These are phyloP conservation scores for Mythimna loreyi DNA, from an alignment of 2,888 invertebrate genomes.

Conservation along the genomic window DNA sequence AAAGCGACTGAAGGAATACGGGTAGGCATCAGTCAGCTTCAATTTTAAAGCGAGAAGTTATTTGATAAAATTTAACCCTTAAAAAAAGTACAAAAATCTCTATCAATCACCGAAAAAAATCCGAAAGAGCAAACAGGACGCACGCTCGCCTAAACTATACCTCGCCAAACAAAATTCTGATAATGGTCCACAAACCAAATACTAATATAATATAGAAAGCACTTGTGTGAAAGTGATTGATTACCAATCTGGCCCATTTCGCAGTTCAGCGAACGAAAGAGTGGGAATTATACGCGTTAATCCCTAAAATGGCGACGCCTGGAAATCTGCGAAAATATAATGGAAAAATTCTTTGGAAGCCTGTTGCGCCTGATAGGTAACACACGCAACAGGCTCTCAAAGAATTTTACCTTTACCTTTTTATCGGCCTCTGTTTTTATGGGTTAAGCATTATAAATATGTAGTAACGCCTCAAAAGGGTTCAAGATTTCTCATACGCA, in stretches of 20 bases:
- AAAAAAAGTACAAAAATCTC: neutral
- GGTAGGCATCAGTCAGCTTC: too few relatives aligned
- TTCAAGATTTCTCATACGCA: conserved; percentile 16
- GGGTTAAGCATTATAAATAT: conserved; percentile 6
- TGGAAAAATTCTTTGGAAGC: conserved; percentile 27
- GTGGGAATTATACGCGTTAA: conserved; percentile 51
- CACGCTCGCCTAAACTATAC: neutral
- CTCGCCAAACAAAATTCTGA: conserved; percentile 13
- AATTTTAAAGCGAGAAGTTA: too few relatives aligned
- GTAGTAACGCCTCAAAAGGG: conserved; percentile 13
- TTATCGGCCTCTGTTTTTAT: conserved; percentile 6
- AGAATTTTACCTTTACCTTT: neutral
- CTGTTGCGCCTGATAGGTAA: conserved; percentile 39
- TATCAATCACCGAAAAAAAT: conserved; percentile 5
- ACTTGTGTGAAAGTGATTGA: conserved; percentile 66
- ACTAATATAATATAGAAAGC: conserved; percentile 14
- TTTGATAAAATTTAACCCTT: too few relatives aligned
- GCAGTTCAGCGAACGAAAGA: conserved; percentile 50
- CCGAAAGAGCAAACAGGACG: neutral
- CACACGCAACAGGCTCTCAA: too few relatives aligned
- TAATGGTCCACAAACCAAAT: conserved; percentile 13
- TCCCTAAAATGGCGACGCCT: conserved; percentile 40
- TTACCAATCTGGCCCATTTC: conserved; percentile 60
- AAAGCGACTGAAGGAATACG: too few relatives aligned
- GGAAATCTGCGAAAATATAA: conserved; percentile 24